Evolutionary conservation across 2,888 invertebrate species (phyloP), one percentile per base, ranked within the genome.

Genomic region (Xanthia icteritia): DNA sequence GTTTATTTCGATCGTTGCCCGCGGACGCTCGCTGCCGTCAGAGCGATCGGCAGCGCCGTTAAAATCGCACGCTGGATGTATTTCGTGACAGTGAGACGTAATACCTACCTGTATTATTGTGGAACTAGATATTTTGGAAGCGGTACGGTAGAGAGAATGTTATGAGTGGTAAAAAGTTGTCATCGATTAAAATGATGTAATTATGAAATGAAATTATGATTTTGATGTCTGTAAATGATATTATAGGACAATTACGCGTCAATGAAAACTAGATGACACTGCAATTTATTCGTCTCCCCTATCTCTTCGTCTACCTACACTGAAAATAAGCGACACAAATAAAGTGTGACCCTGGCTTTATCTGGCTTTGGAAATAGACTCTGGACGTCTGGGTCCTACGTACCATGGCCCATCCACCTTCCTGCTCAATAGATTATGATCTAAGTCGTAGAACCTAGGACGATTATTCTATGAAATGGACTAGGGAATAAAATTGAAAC

Each of bases 31-130:
- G 51, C 17, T 78, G 71, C 83, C 81, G 65, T 58, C 73, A 73
- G 71, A 80, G 74, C 83, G 87, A 87, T 81, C 80, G 79, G 83
- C 64, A 84, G 82, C 84, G 85, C 89, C 89, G 92, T 92, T 92
- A 92, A 93, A 94, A 94, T 93, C 92, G 93, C 90, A 93, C 92
- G 91, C 89, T 90, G 89, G 91, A 92, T 93, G 90, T 94, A 92
- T 91, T 94, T 86, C 93, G 92, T 92, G 93, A 92, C 91, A 91
- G 84, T 83, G 90, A 87, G 85, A 90, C 82, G 87, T 89, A 88
- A 91, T 92, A 90, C 83, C 86, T 89, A 89, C 89, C 88, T 90
- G 88, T 80, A 85, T 75, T 48, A 79, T 77, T 85, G 64, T 23
- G 36, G 88, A 87, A 20, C 54, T 89, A 88, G 5, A 78, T n/a